Evolutionary conservation across 2,888 invertebrate species (phyloP).

Genomic region (Mythimna ferrago): DNA sequence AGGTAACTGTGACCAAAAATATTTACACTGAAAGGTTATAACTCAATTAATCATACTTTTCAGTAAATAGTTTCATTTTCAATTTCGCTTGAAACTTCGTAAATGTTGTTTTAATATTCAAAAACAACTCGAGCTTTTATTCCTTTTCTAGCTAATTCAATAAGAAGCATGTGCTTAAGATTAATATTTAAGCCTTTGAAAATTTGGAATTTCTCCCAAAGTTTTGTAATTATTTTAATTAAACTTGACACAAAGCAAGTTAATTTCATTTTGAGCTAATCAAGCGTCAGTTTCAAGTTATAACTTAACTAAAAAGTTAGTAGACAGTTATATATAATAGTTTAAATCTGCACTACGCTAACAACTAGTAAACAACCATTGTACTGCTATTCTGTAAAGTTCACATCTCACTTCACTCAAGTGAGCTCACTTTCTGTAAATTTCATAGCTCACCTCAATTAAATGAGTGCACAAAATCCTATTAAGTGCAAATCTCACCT

Average conservation of each 20-base stretch:
- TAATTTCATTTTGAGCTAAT: constrained; percentile 21
- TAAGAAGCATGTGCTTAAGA: not conserved
- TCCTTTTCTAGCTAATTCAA: constrained; percentile 16
- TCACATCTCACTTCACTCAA: not conserved
- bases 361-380: not conserved
- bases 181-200: constrained; percentile 22
- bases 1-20: no score
- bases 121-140: not conserved
- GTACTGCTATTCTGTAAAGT: not conserved
- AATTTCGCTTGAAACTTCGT: not conserved
- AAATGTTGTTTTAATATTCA: not conserved
- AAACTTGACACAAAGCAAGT: constrained; percentile 9
- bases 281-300: constrained; percentile 1
- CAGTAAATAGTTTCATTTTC: not conserved
- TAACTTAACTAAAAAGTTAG: constrained; percentile 1
- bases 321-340: constrained; percentile 27
- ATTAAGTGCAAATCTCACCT: no score
- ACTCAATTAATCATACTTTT: constrained; percentile 8
- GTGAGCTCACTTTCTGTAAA: not conserved
- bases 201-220: constrained; percentile 11
- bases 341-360: constrained; percentile 1
- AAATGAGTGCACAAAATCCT: no score
- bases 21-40: not conserved
- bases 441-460: no score
- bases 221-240: constrained; percentile 27